A percentile compares a stretch with the other conserved stretches of the same genome.
These are phyloP conservation scores for Vulpes lagopus DNA, from an alignment of 2,113 vertebrate genomes.

Conservation along the genomic window DNA sequence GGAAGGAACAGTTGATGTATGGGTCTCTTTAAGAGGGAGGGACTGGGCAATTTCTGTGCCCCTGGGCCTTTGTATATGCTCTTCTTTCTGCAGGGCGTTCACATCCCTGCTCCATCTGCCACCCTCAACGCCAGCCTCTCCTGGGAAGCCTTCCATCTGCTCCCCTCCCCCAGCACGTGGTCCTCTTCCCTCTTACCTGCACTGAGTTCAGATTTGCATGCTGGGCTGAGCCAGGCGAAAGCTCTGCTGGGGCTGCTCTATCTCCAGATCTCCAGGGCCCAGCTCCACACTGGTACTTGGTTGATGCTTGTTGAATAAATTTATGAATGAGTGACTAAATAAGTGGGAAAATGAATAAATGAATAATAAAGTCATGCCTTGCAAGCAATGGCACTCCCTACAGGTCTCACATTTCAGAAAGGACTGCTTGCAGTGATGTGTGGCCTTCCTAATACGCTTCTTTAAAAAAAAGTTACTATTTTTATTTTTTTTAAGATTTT, in stretches of 20 bases:
- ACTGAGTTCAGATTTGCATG: neutral
- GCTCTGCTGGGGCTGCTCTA: neutral
- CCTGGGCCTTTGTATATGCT: neutral
- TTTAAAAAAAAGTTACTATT: neutral
- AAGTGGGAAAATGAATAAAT: neutral
- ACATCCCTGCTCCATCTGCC: neutral
- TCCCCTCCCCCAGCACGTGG: neutral
- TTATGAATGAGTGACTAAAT: neutral
- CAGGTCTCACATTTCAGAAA: neutral
- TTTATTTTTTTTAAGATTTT: neutral
- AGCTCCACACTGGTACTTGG: neutral
- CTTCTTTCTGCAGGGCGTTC: neutral
- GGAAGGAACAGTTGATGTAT: neutral
- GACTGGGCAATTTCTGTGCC: too few relatives aligned
- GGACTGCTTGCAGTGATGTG: neutral
- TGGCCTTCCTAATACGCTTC: neutral
- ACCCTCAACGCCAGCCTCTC: neutral
- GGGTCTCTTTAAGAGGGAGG: neutral
- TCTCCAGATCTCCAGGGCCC: neutral
- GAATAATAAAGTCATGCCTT: neutral
- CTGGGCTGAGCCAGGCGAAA: neutral
- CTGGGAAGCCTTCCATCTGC: neutral
- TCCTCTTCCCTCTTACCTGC: neutral
- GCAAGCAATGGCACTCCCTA: neutral
- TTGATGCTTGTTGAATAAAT: neutral